Percentiles rank a stretch among this genome's conserved stretches.
Evolutionary conservation across 2,113 vertebrate species (phyloP).

Genomic region (Phrynocephalus versicolor): DNA sequence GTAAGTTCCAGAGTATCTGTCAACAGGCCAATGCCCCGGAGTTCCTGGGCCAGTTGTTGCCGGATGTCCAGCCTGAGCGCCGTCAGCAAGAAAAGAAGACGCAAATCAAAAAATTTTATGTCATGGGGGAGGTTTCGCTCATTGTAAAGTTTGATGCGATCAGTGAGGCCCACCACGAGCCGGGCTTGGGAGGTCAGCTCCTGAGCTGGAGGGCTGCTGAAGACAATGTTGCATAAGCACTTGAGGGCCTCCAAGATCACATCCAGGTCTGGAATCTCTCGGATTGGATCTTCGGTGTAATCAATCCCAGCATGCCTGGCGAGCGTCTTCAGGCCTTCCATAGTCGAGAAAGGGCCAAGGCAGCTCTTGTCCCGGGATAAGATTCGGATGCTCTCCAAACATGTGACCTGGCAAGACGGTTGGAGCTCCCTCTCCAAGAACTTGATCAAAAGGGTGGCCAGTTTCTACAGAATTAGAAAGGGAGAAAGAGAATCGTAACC

Average conservation of each 20-base stretch:
- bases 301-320: conserved; percentile 77
- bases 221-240: conserved; percentile 90
- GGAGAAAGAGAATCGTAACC: not conserved
- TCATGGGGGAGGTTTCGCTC: conserved; percentile 81
- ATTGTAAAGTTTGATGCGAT: conserved; percentile 81
- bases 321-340: conserved; percentile 79
- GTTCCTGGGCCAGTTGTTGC: conserved; percentile 84
- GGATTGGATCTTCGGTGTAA: conserved; percentile 47
- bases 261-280: conserved; percentile 81
- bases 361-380: conserved; percentile 87
- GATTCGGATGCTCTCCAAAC: conserved; percentile 90
- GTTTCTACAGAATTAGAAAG: conserved; percentile 70
- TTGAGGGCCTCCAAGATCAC: conserved; percentile 89
- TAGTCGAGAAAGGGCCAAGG: conserved; percentile 80
- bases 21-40: conserved; percentile 81
- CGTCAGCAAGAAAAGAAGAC: conserved; percentile 89
- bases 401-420: conserved; percentile 83
- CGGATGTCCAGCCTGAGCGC: conserved; percentile 85
- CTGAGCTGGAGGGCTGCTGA: conserved; percentile 84
- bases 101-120: conserved; percentile 88
- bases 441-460: conserved; percentile 82
- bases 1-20: conserved; percentile 83
- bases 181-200: conserved; percentile 77
- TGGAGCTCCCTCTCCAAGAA: conserved; percentile 85
- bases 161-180: conserved; percentile 80